Evolutionary conservation across 2,888 invertebrate genomes (phyloP).

Genomic region (Gastracanthus pulcherrimus): DNA sequence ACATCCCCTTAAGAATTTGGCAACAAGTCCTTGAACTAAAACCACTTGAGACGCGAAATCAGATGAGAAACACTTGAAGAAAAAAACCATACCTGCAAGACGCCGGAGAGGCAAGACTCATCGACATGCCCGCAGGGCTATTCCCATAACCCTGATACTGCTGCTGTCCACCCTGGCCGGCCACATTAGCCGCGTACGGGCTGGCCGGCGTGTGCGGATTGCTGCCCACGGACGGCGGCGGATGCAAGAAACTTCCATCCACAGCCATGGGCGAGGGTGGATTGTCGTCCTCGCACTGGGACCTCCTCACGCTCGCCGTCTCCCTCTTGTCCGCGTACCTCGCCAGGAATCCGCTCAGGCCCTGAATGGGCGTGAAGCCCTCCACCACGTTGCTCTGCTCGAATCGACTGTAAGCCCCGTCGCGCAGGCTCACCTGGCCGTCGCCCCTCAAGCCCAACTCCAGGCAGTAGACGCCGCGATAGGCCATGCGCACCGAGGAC

Average conservation of each 20-base stretch:
- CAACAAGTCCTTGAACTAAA: too few relatives aligned
- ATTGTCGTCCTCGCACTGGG: constrained; percentile 97
- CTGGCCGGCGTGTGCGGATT: constrained; percentile 94
- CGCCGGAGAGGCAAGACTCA: constrained; percentile 84
- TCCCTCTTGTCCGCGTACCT: constrained; percentile 96
- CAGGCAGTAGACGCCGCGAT: constrained; percentile 93
- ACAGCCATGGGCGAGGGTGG: constrained; percentile 95
- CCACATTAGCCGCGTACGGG: constrained; percentile 85
- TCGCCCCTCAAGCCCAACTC: constrained; percentile 92
- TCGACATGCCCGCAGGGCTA: constrained; percentile 83
- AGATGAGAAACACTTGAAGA: too few relatives aligned
- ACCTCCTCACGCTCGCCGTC: constrained; percentile 87
- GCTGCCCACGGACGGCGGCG: constrained; percentile 87
- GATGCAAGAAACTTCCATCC: constrained; percentile 88
- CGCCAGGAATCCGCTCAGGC: constrained; percentile 93
- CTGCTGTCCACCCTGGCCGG: constrained; percentile 80
- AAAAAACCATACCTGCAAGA: too few relatives aligned
- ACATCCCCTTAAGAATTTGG: too few relatives aligned
- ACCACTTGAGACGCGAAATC: too few relatives aligned
- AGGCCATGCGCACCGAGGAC: constrained; percentile 90
- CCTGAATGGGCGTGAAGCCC: constrained; percentile 94
- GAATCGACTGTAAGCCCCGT: constrained; percentile 96
- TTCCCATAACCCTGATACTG: constrained; percentile 82
- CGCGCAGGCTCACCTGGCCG: constrained; percentile 92
- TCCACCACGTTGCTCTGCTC: constrained; percentile 94